A percentile compares a stretch with the other conserved stretches of the same genome.
Conservation (phyloP, 1,140 invertebrate genomes). For the Gonatopus flavifemur region DNA sequence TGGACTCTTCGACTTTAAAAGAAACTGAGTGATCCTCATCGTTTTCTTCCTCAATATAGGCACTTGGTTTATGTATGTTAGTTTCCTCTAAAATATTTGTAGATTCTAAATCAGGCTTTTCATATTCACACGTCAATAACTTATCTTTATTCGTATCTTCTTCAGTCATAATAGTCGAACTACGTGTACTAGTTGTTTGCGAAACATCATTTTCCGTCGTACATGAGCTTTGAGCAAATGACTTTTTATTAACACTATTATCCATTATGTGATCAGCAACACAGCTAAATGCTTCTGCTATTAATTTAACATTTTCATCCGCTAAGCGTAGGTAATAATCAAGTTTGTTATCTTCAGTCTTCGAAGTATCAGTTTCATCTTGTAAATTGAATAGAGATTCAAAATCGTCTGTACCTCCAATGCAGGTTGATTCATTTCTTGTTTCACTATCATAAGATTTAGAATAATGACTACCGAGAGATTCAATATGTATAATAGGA, state of each 20-base stretch:
- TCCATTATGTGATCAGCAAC: constrained; percentile 22
- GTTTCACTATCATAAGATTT: too few species aligned
- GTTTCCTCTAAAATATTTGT: too few species aligned
- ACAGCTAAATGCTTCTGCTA: constrained; percentile 27
- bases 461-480: constrained; percentile 7
- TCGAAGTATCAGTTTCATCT: constrained; percentile 1
- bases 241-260: constrained; percentile 6
- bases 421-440: not conserved
- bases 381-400: not conserved
- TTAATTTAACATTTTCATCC: constrained; percentile 30
- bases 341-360: constrained; percentile 10
- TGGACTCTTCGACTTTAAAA: too few species aligned
- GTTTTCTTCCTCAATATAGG: too few species aligned
- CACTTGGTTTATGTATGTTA: too few species aligned
- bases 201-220: constrained; percentile 16
- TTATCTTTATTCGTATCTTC: constrained; percentile 20
- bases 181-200: constrained; percentile 17
- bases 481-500: not conserved
- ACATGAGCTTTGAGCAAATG: too few species aligned
- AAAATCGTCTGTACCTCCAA: too few species aligned
- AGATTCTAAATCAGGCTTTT: too few species aligned
- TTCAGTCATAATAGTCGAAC: constrained; percentile 9
- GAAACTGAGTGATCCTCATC: too few species aligned
- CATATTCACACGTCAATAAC: too few species aligned
- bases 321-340: constrained; percentile 31